Evolutionary conservation across 2,888 invertebrate species (phyloP), one percentile per base, ranked within the genome.

Genomic region (Callimorpha dominula): DNA sequence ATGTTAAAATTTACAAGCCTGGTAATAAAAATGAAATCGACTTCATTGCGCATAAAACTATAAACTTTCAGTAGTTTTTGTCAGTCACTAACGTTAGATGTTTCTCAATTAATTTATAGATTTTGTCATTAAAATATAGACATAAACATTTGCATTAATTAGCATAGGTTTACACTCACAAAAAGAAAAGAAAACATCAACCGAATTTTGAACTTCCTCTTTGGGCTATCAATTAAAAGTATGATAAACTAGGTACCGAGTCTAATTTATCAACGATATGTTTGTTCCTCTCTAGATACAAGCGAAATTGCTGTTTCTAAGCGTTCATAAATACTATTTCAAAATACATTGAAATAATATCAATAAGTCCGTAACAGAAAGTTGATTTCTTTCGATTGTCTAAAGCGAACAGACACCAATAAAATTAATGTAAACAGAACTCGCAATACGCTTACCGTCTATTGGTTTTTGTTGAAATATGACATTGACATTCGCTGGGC

Each of bases 401-500:
- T 54, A 31, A 40, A 73, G 70, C 54, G 43, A 72, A 68, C 40
- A 69, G 65, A 75, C 46, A 69, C 68, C 76, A 71, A 65, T 65
- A 77, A 77, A 78, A 82, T 69, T 70, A 72, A 75, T 63, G 70
- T 76, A 81, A 75, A 78, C 75, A 75, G 66, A 73, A 77, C 78
- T 78, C 75, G 70, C 76, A 71, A 60, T 31, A 60, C 12, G 31
- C 31, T 88, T 83, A 86, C 86, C 78, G 81, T 87, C 80, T 77
- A 89, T 63, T 85, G 85, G 73, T 85, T 89, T 1, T 86, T 78
- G 75, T 73, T 81, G 85, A 81, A 86, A 88, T 77, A 42, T 82
- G 93, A 92, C 93, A 93, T 94, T 95, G 94, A 92, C 93, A 93
- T 94, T 94, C 92, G 86, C 85, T 84, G 50, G 46, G 68, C 70